Base-by-base conservation (phyloP, 2,888 invertebrate species). In the Stegana nigrithorax region DNA sequence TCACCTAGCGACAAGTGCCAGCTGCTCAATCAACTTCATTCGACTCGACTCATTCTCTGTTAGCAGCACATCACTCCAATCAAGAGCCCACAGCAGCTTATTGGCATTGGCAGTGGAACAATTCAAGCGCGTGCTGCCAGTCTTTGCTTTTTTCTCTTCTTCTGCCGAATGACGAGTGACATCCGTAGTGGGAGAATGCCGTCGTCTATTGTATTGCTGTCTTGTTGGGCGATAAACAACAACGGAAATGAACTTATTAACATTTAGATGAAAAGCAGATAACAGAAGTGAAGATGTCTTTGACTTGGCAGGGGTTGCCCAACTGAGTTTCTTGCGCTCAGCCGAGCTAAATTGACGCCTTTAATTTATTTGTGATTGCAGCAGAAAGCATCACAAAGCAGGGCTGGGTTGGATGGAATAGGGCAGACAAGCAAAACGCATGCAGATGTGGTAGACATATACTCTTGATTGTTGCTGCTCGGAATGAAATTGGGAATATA, bases 251-350 rank as follows among this genome's bases (percentile, higher is more conserved):
- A 75, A 78, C 75, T 75, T 76, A 75, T 75, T 75, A 75, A 75
- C 75, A 75, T 75, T 75, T 75, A 75, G 78, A 75, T 75, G 75
- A 75, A 75, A 78, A 69, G 72, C 74, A 71, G 65, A 55, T 19
- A 60, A 17, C 17, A 25, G 36, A 7, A 7, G 26, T 21, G 26
- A 61, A 55, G 7, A 23, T 5, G 27, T 61, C 61, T 73, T 74
- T 67, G 62, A 75, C 72, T 73, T 69, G 74, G 69, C 70, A 74
- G 74, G 73, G 61, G 39, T 50, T 59, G 62, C 56, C 45, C 60
- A 58, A 17, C n/a, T 10, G 23, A 36, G 36, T 3, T n/a, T 7
- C 10, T 2, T 32, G 32, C 2, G 8, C 2, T 3, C n/a, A 7
- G n/a, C 19, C 17, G 19, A 10, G 44, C 10, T 44, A 10, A 44